Evolutionary conservation across 2,113 vertebrate species (phyloP).

Genomic region (Peromyscus maniculatus): DNA sequence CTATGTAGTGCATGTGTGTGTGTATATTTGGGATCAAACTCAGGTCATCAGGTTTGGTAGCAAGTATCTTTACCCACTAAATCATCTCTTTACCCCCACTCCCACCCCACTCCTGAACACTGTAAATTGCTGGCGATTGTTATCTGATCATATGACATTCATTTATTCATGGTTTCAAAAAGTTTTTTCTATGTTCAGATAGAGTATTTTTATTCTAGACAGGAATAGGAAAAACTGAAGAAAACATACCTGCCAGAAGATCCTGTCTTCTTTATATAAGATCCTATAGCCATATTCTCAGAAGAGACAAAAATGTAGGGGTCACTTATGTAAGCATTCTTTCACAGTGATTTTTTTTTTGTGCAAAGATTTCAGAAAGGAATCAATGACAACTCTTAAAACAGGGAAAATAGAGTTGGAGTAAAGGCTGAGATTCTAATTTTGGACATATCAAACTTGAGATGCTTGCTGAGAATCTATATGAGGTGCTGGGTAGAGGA

Average conservation of each 20-base stretch:
- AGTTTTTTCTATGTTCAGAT: background rate
- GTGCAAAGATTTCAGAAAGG: background rate
- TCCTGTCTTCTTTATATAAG: background rate
- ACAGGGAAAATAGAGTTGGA: background rate
- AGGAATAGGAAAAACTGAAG: background rate
- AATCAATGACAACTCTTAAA: background rate
- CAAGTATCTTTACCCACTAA: background rate
- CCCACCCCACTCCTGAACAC: background rate
- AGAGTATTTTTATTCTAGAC: background rate
- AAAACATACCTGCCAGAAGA: background rate
- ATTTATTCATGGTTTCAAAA: constrained; percentile 23
- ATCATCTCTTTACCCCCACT: background rate
- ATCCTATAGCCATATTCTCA: background rate
- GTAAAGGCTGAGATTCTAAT: background rate
- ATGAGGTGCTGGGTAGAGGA: background rate
- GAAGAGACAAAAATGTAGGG: background rate
- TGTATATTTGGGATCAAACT: background rate
- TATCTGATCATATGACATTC: background rate
- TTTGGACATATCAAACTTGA: background rate
- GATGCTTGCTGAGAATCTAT: background rate
- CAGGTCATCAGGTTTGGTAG: background rate
- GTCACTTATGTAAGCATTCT: background rate
- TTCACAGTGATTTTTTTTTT: background rate
- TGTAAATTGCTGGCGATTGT: background rate
- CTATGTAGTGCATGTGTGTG: background rate